These are phyloP conservation scores for Orcinus orca DNA, from an alignment of 2,113 vertebrate genomes.

Conservation along the genomic window DNA sequence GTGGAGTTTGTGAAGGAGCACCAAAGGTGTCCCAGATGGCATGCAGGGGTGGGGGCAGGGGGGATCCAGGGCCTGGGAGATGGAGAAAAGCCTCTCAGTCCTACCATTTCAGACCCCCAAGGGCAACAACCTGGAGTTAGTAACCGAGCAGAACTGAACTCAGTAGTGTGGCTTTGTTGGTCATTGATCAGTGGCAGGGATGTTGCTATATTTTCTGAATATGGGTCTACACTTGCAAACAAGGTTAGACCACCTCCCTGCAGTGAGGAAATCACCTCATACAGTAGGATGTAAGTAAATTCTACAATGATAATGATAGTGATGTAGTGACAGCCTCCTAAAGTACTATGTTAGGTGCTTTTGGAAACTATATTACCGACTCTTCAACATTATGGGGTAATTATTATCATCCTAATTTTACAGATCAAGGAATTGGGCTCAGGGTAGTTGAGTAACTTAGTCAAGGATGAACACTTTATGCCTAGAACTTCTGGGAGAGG, in stretches of 20 bases:
- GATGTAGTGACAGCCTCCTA: neutral
- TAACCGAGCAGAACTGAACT: neutral
- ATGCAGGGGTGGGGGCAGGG: neutral
- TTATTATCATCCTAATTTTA: neutral
- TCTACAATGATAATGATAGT: neutral
- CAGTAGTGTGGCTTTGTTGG: neutral
- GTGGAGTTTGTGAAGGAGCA: conserved; percentile 94
- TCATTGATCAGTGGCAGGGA: neutral
- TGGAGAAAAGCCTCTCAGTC: neutral
- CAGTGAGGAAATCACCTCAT: neutral
- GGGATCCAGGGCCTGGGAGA: neutral
- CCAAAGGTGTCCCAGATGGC: conserved; percentile 84
- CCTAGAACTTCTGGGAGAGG: neutral
- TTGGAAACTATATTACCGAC: neutral
- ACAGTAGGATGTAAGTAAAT: neutral
- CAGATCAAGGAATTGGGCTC: neutral
- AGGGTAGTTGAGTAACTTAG: neutral
- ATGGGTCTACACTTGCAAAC: neutral
- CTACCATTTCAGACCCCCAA: neutral
- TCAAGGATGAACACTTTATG: neutral
- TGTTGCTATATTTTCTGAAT: neutral
- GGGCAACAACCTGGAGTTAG: neutral
- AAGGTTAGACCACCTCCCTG: neutral
- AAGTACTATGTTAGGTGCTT: neutral
- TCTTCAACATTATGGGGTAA: neutral